Conservation (phyloP, 2,888 invertebrate genomes). For the Diaprepes abbreviatus region DNA sequence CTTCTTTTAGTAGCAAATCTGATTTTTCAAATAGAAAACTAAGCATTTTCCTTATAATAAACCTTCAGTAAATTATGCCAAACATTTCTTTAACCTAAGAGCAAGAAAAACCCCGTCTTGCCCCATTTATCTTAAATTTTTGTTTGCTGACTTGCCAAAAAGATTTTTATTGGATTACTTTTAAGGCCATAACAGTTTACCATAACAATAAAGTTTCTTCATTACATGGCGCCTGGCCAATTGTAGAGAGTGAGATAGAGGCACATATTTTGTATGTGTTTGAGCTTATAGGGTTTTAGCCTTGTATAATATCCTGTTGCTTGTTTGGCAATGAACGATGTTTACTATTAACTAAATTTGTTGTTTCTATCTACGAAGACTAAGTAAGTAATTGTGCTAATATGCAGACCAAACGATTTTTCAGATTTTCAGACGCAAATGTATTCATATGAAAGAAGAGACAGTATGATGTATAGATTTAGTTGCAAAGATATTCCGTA, state of each 20-base stretch:
- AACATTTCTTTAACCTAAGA: constrained; percentile 21
- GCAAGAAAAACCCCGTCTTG: constrained; percentile 30
- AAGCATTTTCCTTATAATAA: constrained; percentile 18
- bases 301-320: constrained; percentile 36
- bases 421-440: no score
- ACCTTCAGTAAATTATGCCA: constrained; percentile 17
- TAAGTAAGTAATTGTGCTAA: no score
- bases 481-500: no score
- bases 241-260: constrained; percentile 34
- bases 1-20: background rate
- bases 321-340: constrained; percentile 23
- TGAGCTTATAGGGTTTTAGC: constrained; percentile 10
- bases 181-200: constrained; percentile 56
- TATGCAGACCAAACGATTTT: no score
- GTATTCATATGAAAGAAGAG: no score
- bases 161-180: constrained; percentile 56
- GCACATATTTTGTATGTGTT: constrained; percentile 34
- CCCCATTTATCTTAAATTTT: constrained; percentile 42
- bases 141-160: constrained; percentile 48
- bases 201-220: constrained; percentile 56
- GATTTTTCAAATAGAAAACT: constrained; percentile 1
- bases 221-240: constrained; percentile 54
- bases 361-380: no score
- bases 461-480: no score
- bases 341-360: background rate